Evolutionary conservation across 30 jellyfish, hydroid and myxozoan species (phyloP).

Genomic region (Cassiopea andromeda): DNA sequence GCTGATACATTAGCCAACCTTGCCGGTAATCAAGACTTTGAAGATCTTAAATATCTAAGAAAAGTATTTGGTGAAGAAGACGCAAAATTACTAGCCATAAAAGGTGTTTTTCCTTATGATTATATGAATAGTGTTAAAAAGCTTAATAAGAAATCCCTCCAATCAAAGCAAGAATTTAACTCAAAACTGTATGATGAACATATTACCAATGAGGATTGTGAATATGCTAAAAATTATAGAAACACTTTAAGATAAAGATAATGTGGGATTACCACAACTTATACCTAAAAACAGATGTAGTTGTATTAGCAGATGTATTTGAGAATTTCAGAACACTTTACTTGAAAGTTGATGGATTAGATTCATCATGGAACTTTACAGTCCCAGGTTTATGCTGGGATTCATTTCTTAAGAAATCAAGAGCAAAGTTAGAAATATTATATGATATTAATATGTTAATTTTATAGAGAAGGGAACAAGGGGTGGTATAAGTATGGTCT

Average conservation of each 20-base stretch:
- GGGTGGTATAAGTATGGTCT: conserved; percentile 36
- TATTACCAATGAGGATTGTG: conserved; percentile 15
- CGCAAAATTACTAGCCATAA: not conserved
- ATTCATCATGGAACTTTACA: conserved; percentile 14
- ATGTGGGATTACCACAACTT: conserved; percentile 34
- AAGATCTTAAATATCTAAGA: not conserved
- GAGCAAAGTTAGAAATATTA: not conserved
- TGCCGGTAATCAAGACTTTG: not conserved
- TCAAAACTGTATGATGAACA: not conserved
- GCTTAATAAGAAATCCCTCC: not conserved
- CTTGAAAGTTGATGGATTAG: not conserved
- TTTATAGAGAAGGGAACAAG: conserved; percentile 28
- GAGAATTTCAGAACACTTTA: conserved; percentile 8
- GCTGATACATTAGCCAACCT: not conserved
- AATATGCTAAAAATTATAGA: conserved; percentile 29
- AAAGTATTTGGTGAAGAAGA: not conserved
- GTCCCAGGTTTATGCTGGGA: conserved; percentile 39
- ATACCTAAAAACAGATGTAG: conserved; percentile 23
- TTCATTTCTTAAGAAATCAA: conserved; percentile 13
- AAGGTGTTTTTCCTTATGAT: conserved; percentile 51
- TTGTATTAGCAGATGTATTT: conserved; percentile 21
- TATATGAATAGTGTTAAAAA: not conserved
- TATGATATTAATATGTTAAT: conserved; percentile 1
- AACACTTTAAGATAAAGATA: not conserved
- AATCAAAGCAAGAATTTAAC: not conserved